phyloP scores from a whole-genome alignment of 1,140 invertebrate genomes.

The Cardiocondyla obscurior region DNA sequence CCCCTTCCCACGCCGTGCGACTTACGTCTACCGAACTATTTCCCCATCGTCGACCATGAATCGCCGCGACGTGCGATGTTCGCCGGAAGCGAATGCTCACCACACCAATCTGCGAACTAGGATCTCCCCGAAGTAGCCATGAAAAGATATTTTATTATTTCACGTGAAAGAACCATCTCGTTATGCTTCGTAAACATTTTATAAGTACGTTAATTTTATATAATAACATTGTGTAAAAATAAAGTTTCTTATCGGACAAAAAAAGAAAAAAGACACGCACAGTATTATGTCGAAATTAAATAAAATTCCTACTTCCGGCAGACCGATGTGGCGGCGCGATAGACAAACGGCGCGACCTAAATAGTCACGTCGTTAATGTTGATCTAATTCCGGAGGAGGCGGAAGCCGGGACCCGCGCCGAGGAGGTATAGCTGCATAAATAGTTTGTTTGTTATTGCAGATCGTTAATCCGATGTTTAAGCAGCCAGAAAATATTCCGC shows the following conservation, averaged over 20 bases:
- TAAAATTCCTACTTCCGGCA: background rate
- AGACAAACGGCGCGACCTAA: background rate
- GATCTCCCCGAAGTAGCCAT: background rate
- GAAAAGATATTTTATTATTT: constrained; percentile 11
- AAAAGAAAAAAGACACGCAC: background rate
- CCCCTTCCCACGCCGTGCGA: constrained; percentile 66
- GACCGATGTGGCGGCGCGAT: background rate
- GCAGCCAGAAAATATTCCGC: constrained; percentile 70
- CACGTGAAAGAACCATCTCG: background rate
- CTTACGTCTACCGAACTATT: constrained; percentile 76
- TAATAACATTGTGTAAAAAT: background rate
- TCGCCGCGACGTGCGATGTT: constrained; percentile 45
- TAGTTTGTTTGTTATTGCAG: constrained; percentile 65
- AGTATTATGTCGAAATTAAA: background rate
- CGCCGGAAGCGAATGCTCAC: constrained; percentile 38
- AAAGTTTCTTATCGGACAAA: background rate
- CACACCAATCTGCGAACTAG: constrained; percentile 38
- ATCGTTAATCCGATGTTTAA: constrained; percentile 71
- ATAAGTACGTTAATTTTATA: background rate
- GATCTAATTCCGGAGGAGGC: constrained; percentile 9
- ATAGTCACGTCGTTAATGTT: constrained; percentile 15
- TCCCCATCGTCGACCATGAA: constrained; percentile 58
- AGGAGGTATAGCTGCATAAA: constrained; percentile 41
- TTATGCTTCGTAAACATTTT: background rate
- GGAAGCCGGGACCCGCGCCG: background rate